Conservation (phyloP, 2,888 invertebrate genomes). For the Aporophyla nigra region DNA sequence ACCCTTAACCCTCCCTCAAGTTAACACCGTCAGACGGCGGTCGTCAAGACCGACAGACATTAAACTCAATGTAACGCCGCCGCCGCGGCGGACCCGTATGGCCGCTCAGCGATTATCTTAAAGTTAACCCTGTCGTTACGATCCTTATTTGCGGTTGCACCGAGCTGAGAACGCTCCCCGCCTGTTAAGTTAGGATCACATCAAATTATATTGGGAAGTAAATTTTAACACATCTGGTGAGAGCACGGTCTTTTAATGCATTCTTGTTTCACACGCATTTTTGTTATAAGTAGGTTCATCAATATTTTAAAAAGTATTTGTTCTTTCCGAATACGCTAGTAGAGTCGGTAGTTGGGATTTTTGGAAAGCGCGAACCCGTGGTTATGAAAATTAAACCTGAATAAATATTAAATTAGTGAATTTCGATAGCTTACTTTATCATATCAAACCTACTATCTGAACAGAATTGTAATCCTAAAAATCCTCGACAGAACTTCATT, state of each 20-base stretch:
- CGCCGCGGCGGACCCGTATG: slow-evolving; percentile 77
- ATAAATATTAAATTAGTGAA: background rate
- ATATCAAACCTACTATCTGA: background rate
- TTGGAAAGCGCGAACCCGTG: background rate
- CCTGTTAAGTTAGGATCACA: slow-evolving; percentile 72
- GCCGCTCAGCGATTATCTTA: slow-evolving; percentile 86
- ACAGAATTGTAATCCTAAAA: background rate
- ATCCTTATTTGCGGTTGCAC: slow-evolving; percentile 85
- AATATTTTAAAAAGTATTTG: background rate
- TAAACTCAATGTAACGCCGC: slow-evolving; percentile 82
- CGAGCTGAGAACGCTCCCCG: slow-evolving; percentile 72
- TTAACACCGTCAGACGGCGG: slow-evolving; percentile 76
- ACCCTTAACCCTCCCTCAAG: slow-evolving; percentile 78
- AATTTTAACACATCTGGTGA: slow-evolving; percentile 63
- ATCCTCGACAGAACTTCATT: background rate
- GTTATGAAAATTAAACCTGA: too few relatives aligned
- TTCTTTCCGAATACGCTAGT: background rate
- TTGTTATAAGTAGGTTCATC: background rate
- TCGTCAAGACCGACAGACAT: slow-evolving; percentile 83
- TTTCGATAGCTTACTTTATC: too few relatives aligned
- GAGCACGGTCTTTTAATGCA: slow-evolving; percentile 37
- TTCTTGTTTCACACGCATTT: slow-evolving; percentile 46
- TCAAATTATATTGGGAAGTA: slow-evolving; percentile 65
- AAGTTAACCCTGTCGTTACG: slow-evolving; percentile 87
- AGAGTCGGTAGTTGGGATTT: background rate